phyloP scores from a whole-genome alignment of 2,888 invertebrate genomes.

The Neoitamus cyanurus region DNA sequence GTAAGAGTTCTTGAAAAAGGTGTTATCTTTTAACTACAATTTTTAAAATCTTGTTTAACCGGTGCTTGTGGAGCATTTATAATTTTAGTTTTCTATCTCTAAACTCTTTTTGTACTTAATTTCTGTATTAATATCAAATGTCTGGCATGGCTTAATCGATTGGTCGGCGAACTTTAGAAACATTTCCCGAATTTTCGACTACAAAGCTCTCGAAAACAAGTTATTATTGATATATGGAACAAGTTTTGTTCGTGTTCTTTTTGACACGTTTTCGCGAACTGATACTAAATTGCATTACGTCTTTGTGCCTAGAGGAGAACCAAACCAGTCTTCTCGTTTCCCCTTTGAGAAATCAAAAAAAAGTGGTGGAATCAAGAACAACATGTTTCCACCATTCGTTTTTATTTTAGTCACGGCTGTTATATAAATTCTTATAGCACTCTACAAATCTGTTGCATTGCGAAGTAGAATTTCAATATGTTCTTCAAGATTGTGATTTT shows the following conservation, averaged over 20 bases:
- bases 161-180: not conserved
- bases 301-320: not conserved
- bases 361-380: not conserved
- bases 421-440: conserved; percentile 6
- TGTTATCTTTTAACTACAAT: not conserved
- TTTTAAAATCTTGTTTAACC: not conserved
- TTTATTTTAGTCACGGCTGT: not conserved
- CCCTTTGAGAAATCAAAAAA: not conserved
- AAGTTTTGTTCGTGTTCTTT: not conserved
- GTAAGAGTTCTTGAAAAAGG: not conserved
- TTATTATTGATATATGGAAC: not conserved
- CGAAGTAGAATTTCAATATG: not conserved
- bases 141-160: not conserved
- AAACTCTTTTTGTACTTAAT: no score
- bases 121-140: no score
- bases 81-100: not conserved
- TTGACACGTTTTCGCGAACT: not conserved
- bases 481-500: not conserved
- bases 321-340: not conserved
- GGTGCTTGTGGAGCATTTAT: not conserved
- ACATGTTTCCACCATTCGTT: not conserved
- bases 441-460: not conserved
- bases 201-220: not conserved
- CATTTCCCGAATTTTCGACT: not conserved
- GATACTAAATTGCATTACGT: not conserved